These are phyloP conservation scores for Scomber scombrus DNA, from an alignment of 2,113 vertebrate species.

Conservation along the genomic window DNA sequence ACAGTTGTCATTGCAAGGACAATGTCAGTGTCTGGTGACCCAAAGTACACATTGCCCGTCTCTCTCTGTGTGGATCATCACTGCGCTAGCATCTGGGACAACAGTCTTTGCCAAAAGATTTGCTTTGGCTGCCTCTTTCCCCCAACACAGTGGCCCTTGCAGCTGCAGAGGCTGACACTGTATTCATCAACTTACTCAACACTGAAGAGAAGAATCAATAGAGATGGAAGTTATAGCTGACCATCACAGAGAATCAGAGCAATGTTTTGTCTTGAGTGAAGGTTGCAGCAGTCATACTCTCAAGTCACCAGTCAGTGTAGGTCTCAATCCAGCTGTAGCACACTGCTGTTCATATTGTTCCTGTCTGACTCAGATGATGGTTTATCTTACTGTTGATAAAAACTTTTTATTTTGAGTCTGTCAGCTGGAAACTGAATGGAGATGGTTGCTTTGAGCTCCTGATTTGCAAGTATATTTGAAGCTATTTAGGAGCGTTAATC, in stretches of 20 bases:
- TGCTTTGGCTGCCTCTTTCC: conserved; percentile 68
- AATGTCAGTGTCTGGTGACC: conserved; percentile 74
- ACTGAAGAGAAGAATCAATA: conserved; percentile 53
- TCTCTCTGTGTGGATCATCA: conserved; percentile 64
- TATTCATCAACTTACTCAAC: conserved; percentile 73
- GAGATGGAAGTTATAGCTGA: conserved; percentile 53
- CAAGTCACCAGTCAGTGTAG: not conserved
- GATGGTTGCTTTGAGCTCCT: conserved; percentile 10
- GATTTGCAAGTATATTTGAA: conserved; percentile 37
- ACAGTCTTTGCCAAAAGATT: conserved; percentile 76
- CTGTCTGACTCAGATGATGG: not conserved
- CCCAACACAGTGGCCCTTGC: conserved; percentile 68
- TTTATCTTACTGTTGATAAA: not conserved
- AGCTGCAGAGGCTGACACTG: conserved; percentile 77
- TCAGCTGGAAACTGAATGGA: not conserved
- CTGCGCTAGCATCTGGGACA: conserved; percentile 70
- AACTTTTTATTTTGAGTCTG: not conserved
- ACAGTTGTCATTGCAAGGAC: conserved; percentile 59
- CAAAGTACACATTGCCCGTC: conserved; percentile 67
- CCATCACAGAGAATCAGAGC: conserved; percentile 43
- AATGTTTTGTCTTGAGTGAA: conserved; percentile 45
- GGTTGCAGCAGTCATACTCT: conserved; percentile 24
- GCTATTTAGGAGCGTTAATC: conserved; percentile 24
- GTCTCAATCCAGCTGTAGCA: not conserved
- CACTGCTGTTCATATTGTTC: conserved; percentile 16